These are phyloP conservation scores for Pristionchus mayeri DNA, from an alignment of 2,888 invertebrate genomes.

Conservation along the genomic window DNA sequence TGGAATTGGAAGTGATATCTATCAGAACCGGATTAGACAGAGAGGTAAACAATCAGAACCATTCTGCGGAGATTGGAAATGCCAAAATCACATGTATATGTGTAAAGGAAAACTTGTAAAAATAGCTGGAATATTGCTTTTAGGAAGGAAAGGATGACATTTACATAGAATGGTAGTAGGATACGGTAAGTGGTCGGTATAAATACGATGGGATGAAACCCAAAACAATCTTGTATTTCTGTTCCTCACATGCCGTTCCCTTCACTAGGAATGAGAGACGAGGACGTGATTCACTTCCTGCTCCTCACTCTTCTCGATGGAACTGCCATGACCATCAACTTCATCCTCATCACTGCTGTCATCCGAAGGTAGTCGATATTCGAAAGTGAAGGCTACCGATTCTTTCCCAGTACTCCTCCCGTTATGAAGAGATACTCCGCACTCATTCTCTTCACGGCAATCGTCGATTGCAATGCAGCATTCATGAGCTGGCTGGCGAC, in stretches of 20 bases:
- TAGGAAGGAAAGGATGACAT: background rate
- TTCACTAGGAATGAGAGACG: background rate
- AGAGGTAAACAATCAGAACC: too few relatives aligned
- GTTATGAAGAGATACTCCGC: background rate
- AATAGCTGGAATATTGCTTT: too few relatives aligned
- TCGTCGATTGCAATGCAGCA: background rate
- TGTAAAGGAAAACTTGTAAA: too few relatives aligned
- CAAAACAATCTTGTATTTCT: background rate
- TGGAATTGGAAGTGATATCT: too few relatives aligned
- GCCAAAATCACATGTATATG: too few relatives aligned
- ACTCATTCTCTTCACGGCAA: background rate
- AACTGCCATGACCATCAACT: background rate
- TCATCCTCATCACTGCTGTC: background rate
- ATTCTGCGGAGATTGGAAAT: too few relatives aligned
- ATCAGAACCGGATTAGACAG: too few relatives aligned
- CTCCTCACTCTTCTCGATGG: background rate
- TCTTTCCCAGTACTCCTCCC: background rate
- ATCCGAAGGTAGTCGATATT: background rate
- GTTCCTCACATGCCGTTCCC: background rate
- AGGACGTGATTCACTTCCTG: background rate
- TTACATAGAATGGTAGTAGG: background rate
- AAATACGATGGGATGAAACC: background rate
- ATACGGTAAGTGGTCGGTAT: background rate
- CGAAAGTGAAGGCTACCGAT: too few relatives aligned
- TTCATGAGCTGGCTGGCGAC: constrained; percentile 4